Conservation (phyloP, 2,888 invertebrate genomes). For the Rhagonycha lutea region DNA sequence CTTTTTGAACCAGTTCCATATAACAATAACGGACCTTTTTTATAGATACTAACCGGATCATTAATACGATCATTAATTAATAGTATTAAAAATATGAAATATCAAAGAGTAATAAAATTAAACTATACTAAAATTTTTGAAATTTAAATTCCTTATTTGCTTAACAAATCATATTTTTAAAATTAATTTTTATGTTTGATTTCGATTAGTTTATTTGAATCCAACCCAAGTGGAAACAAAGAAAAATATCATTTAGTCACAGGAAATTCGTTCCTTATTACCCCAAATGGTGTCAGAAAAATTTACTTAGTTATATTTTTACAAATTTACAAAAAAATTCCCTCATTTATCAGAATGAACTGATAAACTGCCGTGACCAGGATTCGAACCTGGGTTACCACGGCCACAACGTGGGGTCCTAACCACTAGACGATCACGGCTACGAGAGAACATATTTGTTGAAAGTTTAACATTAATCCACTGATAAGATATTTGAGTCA, state of each 20-base stretch:
- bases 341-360: not conserved
- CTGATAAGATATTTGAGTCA: not conserved
- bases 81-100: not conserved
- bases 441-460: conserved; percentile 20
- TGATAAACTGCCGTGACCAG: conserved; percentile 58
- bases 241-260: not conserved
- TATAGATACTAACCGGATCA: too few species aligned
- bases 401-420: conserved; percentile 66
- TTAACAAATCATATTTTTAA: not conserved
- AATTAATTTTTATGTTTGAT: not conserved
- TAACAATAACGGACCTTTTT: not conserved
- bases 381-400: conserved; percentile 67
- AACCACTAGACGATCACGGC: conserved; percentile 53
- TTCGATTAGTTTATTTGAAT: not conserved
- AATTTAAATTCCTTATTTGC: not conserved
- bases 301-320: not conserved
- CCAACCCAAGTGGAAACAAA: not conserved
- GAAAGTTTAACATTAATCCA: not conserved
- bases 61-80: too few species aligned
- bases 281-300: not conserved
- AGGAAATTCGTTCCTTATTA: too few species aligned
- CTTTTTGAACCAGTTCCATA: not conserved
- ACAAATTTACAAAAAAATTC: not conserved
- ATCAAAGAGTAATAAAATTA: not conserved
- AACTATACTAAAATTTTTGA: not conserved